Evolutionary conservation across 53 echinoderm and acorn worm species (phyloP).

Genomic region (Zoroaster sp.): DNA sequence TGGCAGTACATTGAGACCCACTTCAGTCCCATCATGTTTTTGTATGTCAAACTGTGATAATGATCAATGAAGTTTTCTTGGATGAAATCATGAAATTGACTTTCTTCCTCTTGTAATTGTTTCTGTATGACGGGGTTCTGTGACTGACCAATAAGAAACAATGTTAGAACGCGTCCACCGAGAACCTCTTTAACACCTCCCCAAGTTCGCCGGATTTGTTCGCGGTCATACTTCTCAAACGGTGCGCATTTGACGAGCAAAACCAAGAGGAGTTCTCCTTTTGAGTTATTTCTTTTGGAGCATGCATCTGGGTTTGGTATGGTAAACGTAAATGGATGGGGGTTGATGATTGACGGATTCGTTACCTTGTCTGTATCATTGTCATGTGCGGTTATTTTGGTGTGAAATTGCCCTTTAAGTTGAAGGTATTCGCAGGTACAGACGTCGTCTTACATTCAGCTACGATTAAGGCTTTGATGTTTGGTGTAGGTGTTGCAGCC

Average conservation of each 20-base stretch:
- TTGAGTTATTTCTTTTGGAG: too few relatives aligned
- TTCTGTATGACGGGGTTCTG: background rate
- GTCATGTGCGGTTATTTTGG: too few relatives aligned
- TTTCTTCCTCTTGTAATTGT: background rate
- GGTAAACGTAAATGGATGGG: too few relatives aligned
- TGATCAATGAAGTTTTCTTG: background rate
- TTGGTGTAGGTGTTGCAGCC: too few relatives aligned
- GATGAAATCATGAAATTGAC: background rate
- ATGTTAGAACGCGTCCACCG: background rate
- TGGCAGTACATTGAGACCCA: background rate
- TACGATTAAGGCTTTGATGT: too few relatives aligned
- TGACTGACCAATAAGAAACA: background rate
- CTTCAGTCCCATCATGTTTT: background rate
- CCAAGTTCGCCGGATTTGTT: background rate
- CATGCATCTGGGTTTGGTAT: too few relatives aligned
- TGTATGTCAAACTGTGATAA: background rate
- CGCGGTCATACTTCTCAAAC: background rate
- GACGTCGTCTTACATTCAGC: too few relatives aligned
- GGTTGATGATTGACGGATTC: too few relatives aligned
- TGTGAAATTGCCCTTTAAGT: too few relatives aligned
- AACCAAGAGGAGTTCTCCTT: too few relatives aligned
- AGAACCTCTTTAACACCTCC: background rate
- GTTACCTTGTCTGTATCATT: too few relatives aligned
- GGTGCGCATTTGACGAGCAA: slow-evolving; percentile 11
- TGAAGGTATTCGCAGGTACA: too few relatives aligned